phyloP scores from a whole-genome alignment of 2,797 vertebrate genomes.

The Channallabes apus region DNA sequence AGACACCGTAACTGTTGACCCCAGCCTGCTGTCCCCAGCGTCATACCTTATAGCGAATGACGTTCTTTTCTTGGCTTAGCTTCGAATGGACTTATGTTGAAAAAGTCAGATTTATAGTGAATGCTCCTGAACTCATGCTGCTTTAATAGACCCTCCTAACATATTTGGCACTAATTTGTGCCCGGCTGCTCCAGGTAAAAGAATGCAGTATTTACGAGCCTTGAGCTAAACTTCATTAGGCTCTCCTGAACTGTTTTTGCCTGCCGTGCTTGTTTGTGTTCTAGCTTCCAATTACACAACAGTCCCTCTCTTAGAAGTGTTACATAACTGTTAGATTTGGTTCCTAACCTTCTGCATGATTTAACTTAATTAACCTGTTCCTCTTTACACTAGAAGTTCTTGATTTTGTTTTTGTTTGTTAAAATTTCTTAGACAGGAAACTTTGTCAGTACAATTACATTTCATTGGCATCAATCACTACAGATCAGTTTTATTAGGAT shows the following conservation, averaged over 20 bases:
- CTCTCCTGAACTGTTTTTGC: conserved; percentile 1
- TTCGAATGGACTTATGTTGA: background rate
- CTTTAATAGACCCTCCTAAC: conserved; percentile 45
- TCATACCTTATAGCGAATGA: conserved; percentile 13
- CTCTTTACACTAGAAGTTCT: background rate
- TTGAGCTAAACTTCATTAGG: conserved; percentile 43
- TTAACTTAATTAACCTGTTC: conserved; percentile 27
- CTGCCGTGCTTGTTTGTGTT: conserved; percentile 21
- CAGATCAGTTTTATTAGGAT: background rate
- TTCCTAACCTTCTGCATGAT: conserved; percentile 62
- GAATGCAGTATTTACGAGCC: conserved; percentile 38
- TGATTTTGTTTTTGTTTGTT: background rate
- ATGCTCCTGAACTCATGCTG: conserved; percentile 12
- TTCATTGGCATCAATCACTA: background rate
- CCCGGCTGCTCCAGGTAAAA: conserved; percentile 20
- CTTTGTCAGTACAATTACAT: background rate
- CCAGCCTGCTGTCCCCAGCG: background rate
- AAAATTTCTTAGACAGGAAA: no score
- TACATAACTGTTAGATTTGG: background rate
- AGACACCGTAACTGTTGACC: conserved; percentile 35
- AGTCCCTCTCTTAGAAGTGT: background rate
- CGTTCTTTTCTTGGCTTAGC: conserved; percentile 17
- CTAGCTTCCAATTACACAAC: background rate
- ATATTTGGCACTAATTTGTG: conserved; percentile 39
- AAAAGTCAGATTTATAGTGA: conserved; percentile 9